Evolutionary conservation across 53 echinoderm and acorn worm genomes (phyloP).

Genomic region (Astropecten irregularis): DNA sequence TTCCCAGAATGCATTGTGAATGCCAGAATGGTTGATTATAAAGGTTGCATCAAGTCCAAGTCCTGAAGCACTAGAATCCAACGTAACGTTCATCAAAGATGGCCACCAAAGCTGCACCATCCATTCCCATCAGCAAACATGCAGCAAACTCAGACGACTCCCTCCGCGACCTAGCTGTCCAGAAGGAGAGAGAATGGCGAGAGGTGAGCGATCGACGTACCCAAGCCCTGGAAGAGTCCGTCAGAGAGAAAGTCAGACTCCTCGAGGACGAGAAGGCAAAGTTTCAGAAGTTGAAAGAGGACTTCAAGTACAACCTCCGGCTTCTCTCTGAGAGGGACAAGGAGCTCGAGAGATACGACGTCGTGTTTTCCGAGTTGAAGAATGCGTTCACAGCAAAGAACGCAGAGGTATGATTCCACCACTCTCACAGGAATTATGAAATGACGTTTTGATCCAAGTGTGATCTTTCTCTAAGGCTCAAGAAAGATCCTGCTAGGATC

Average conservation of each 20-base stretch:
- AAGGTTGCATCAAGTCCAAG: too few species aligned
- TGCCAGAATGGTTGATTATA: too few species aligned
- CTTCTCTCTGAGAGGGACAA: constrained; percentile 88
- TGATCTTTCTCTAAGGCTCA: neutral
- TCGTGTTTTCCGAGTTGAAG: constrained; percentile 59
- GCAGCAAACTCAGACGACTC: constrained; percentile 37
- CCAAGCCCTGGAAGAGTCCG: constrained; percentile 66
- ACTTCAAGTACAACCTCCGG: constrained; percentile 93
- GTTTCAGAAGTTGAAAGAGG: constrained; percentile 84
- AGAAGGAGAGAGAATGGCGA: constrained; percentile 93
- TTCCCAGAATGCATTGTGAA: too few species aligned
- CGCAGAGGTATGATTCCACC: constrained; percentile 48
- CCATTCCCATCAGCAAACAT: too few species aligned
- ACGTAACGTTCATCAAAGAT: too few species aligned
- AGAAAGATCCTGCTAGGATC: neutral
- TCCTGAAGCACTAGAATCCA: too few species aligned
- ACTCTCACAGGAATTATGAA: too few species aligned
- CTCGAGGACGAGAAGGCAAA: constrained; percentile 61
- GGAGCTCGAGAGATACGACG: constrained; percentile 79
- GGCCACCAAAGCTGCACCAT: too few species aligned
- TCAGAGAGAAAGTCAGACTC: constrained; percentile 64
- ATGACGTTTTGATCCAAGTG: too few species aligned
- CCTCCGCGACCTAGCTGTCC: constrained; percentile 70
- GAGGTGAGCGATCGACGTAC: constrained; percentile 71
- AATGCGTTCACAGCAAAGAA: constrained; percentile 64